Conservation (phyloP, 2,113 vertebrate species). For the Brienomyrus longianalis region DNA sequence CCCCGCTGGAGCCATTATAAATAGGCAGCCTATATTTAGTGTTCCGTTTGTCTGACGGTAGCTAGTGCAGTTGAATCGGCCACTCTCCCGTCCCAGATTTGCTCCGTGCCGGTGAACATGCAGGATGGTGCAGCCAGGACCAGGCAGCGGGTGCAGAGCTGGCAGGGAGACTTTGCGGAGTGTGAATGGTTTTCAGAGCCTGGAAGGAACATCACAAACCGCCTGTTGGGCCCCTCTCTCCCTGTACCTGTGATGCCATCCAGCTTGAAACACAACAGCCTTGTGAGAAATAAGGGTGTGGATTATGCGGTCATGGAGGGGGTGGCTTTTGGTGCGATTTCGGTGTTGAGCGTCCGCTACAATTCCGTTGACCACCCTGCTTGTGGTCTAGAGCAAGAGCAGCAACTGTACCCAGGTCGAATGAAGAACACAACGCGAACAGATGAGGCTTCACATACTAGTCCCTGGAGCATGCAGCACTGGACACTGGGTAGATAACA, state of each 20-base stretch:
- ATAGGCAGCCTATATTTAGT: constrained; percentile 39
- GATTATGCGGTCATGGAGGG: not conserved
- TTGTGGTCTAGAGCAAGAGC: not conserved
- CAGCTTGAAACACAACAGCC: no score
- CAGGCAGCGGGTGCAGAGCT: not conserved
- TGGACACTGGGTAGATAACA: not conserved
- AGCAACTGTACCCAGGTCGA: not conserved
- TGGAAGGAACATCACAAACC: not conserved
- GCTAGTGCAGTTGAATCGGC: not conserved
- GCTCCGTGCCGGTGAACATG: no score
- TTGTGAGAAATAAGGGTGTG: not conserved
- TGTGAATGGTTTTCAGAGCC: not conserved
- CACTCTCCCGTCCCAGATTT: constrained; percentile 16
- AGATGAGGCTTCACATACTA: not conserved
- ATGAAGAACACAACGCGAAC: not conserved
- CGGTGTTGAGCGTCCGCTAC: not conserved
- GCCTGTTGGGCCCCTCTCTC: not conserved
- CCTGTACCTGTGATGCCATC: not conserved
- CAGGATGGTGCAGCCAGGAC: not conserved
- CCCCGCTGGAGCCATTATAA: constrained; percentile 44
- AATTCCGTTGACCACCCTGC: not conserved
- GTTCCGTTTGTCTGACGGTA: not conserved
- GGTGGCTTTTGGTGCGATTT: not conserved
- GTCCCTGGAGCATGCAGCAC: not conserved
- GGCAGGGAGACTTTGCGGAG: no score